Evolutionary conservation across 2,113 vertebrate genomes (phyloP).

Genomic region (Pterocles gutturalis): DNA sequence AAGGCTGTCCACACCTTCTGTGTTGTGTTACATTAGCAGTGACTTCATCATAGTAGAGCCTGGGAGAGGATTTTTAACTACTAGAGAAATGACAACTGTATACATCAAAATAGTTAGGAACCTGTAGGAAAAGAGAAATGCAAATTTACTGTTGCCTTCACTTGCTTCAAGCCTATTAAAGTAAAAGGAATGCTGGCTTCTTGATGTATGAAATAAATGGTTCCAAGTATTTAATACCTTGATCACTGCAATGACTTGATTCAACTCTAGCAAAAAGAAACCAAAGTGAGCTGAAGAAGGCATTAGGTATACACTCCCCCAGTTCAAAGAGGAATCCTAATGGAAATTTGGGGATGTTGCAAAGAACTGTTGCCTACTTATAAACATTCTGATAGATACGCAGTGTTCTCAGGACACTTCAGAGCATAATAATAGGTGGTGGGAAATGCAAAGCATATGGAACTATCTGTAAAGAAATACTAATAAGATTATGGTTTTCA

Average conservation of each 20-base stretch:
- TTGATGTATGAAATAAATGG: neutral
- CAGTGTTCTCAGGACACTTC: neutral
- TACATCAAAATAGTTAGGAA: neutral
- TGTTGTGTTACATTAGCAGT: neutral
- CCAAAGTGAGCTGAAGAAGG: neutral
- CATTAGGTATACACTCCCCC: neutral
- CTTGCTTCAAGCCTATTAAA: neutral
- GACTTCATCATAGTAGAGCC: neutral
- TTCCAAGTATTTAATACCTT: neutral
- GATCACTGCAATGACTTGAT: neutral
- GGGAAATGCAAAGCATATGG: neutral
- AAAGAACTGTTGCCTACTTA: neutral
- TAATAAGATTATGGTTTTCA: neutral
- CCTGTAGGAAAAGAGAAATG: neutral
- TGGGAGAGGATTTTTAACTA: neutral
- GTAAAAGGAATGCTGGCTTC: neutral
- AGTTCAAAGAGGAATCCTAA: neutral
- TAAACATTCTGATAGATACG: neutral
- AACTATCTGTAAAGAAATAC: neutral
- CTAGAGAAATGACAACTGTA: neutral
- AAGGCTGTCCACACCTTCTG: no score
- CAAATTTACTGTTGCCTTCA: neutral
- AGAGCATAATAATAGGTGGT: neutral
- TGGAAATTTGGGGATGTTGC: neutral
- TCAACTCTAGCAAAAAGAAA: neutral